Percentiles rank a stretch among this genome's conserved stretches.
phyloP scores from a whole-genome alignment of 2,888 invertebrate genomes.

The Ornithoptera alexandrae region DNA sequence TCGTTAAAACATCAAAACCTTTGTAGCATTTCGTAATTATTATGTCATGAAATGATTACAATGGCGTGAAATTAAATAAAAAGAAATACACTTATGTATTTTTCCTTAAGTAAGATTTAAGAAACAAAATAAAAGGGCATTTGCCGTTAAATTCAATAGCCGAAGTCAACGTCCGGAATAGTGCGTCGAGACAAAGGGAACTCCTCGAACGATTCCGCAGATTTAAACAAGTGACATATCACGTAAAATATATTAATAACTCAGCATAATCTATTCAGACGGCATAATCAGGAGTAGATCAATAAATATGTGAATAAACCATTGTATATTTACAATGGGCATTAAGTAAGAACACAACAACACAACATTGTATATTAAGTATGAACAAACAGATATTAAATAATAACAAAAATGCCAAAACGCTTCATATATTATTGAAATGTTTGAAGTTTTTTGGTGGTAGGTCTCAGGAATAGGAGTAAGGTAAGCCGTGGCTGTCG shows the following conservation, averaged over 20 bases:
- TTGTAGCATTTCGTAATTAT: neutral
- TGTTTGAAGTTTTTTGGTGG: too few species aligned
- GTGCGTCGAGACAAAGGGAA: slow-evolving; percentile 35
- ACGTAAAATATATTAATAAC: neutral
- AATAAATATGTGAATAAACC: neutral
- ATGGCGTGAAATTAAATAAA: neutral
- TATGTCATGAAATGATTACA: too few species aligned
- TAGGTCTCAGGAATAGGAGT: too few species aligned
- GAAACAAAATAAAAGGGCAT: neutral
- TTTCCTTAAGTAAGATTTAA: neutral
- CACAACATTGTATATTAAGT: neutral
- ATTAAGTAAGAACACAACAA: neutral
- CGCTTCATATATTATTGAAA: too few species aligned
- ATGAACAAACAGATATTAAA: neutral
- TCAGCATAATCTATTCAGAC: slow-evolving; percentile 10
- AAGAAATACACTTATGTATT: neutral
- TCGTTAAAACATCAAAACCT: neutral
- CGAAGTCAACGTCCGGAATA: slow-evolving; percentile 36
- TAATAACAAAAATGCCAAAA: too few species aligned
- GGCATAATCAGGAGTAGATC: slow-evolving; percentile 5
- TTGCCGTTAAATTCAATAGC: neutral
- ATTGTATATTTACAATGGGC: neutral
- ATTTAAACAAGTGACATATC: slow-evolving; percentile 3
- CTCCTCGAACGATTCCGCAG: slow-evolving; percentile 23
- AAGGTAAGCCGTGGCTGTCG: too few species aligned